Conservation (phyloP, 2,113 vertebrate genomes). For the Gallinago media region DNA sequence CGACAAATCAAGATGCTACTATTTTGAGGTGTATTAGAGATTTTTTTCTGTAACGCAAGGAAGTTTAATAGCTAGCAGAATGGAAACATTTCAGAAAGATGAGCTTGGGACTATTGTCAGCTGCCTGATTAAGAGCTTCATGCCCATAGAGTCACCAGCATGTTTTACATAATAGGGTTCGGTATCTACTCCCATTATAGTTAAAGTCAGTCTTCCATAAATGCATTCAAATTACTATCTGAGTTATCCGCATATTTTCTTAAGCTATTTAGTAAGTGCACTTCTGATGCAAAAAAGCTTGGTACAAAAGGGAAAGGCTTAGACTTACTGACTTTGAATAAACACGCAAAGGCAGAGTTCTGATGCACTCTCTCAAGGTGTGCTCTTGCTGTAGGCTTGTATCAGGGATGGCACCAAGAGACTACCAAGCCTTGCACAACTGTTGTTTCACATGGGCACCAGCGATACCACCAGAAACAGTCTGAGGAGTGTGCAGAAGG, state of each 20-base stretch:
- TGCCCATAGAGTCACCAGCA: neutral
- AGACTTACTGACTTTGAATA: neutral
- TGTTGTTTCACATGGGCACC: neutral
- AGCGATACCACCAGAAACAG: neutral
- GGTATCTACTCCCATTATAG: neutral
- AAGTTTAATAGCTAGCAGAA: neutral
- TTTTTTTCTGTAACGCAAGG: neutral
- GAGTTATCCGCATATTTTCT: neutral
- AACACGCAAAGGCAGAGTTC: neutral
- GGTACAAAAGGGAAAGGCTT: neutral
- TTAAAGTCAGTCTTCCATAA: neutral
- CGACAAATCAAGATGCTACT: neutral
- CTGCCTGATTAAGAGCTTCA: neutral
- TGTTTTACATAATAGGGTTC: neutral
- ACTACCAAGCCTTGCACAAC: neutral
- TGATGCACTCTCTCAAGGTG: neutral
- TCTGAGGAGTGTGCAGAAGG: neutral
- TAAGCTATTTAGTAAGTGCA: neutral
- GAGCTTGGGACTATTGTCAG: neutral
- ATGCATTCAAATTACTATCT: neutral
- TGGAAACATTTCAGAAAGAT: neutral
- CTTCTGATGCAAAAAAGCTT: neutral
- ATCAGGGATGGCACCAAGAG: neutral
- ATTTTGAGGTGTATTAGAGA: neutral
- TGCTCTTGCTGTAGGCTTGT: neutral